phyloP scores from a whole-genome alignment of 2,113 vertebrate genomes.

The Brachyistius frenatus region DNA sequence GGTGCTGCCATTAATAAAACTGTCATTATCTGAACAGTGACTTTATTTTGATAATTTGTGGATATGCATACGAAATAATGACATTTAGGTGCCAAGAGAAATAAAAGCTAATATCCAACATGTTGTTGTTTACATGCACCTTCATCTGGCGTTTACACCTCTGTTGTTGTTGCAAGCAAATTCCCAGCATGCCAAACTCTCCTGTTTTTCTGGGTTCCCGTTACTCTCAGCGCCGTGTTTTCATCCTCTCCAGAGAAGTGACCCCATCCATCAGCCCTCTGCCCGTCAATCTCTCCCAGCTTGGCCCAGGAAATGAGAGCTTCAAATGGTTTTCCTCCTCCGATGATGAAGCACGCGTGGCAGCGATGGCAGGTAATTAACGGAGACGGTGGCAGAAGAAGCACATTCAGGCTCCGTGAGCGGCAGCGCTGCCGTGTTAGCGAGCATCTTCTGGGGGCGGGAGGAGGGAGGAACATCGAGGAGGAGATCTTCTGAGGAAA shows the following conservation, averaged over 20 bases:
- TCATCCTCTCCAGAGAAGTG: slow-evolving; percentile 28
- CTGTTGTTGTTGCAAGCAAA: slow-evolving; percentile 1
- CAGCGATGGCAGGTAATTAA: slow-evolving; percentile 59
- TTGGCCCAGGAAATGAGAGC: slow-evolving; percentile 59
- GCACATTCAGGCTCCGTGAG: slow-evolving; percentile 12
- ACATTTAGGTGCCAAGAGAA: no score
- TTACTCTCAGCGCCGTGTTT: slow-evolving; percentile 28
- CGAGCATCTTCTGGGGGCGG: neutral
- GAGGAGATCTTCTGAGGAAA: neutral
- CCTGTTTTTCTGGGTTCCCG: neutral
- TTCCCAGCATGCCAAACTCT: slow-evolving; percentile 12
- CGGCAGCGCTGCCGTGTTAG: slow-evolving; percentile 15
- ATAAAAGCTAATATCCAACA: no score
- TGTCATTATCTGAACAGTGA: no score
- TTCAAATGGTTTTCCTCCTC: slow-evolving; percentile 51
- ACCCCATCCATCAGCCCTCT: slow-evolving; percentile 40
- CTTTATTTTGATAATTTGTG: no score
- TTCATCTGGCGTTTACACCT: neutral
- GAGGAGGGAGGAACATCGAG: neutral
- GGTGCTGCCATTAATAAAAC: no score
- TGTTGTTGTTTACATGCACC: neutral
- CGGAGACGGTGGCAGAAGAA: slow-evolving; percentile 52
- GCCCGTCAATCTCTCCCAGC: slow-evolving; percentile 46
- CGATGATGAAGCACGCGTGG: slow-evolving; percentile 47
- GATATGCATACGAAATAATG: no score